Percentiles rank a stretch among this genome's conserved stretches.
Conservation (phyloP, 2,888 invertebrate species). For the Cheilosia soror region DNA sequence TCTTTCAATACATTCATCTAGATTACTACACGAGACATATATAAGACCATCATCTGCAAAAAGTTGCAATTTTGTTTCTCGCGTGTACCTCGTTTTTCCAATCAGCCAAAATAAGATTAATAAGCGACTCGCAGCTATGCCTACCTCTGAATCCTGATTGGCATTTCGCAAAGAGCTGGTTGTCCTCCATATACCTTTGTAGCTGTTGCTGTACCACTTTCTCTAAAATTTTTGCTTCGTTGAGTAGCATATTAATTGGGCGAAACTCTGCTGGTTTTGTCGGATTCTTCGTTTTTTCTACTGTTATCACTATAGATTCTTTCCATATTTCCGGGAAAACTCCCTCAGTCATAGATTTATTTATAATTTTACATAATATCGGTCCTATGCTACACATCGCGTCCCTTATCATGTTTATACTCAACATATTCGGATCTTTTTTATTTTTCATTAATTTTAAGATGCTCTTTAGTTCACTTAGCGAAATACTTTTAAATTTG, state of each 20-base stretch:
- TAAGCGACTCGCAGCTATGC: not conserved
- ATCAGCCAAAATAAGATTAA: not conserved
- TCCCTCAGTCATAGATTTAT: conserved; percentile 3
- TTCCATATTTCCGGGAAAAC: conserved; percentile 20
- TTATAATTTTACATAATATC: conserved; percentile 1
- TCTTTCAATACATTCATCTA: too few relatives aligned
- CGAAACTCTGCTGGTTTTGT: conserved; percentile 5
- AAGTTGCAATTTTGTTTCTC: not conserved
- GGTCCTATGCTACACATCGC: too few relatives aligned
- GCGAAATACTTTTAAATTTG: not conserved
- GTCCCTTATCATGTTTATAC: not conserved
- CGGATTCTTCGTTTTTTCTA: conserved; percentile 10
- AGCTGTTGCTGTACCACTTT: conserved; percentile 13
- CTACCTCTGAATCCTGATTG: conserved; percentile 8
- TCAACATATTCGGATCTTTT: not conserved
- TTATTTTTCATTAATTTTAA: conserved; percentile 4
- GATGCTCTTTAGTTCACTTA: not conserved
- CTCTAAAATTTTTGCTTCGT: conserved; percentile 2
- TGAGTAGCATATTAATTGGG: conserved; percentile 4
- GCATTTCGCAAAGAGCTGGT: not conserved
- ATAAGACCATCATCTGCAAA: not conserved
- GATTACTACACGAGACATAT: not conserved
- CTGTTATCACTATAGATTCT: conserved; percentile 4
- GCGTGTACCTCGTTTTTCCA: not conserved
- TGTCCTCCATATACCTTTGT: conserved; percentile 4